Percentiles rank a stretch among this genome's conserved stretches.
phyloP scores from a whole-genome alignment of 2,888 invertebrate genomes.

The Hydrotaea diabolus region DNA sequence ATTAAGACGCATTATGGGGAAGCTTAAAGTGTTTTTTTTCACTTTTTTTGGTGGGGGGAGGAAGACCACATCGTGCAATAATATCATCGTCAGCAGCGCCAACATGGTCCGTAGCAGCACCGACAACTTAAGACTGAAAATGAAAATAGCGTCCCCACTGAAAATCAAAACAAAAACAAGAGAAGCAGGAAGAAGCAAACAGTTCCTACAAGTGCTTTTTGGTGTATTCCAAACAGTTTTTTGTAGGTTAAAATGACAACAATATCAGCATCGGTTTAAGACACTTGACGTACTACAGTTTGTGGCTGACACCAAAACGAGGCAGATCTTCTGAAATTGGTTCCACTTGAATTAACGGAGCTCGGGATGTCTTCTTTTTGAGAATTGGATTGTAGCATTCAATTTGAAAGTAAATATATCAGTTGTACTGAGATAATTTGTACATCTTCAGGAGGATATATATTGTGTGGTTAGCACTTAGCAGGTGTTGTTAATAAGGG shows the following conservation, averaged over 20 bases:
- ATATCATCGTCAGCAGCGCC: constrained; percentile 7
- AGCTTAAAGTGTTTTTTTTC: constrained; percentile 63
- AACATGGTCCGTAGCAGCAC: constrained; percentile 13
- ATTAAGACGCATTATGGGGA: constrained; percentile 68
- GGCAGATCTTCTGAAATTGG: background rate
- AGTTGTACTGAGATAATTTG: too few relatives aligned
- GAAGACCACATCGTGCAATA: constrained; percentile 46
- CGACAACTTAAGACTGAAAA: constrained; percentile 26
- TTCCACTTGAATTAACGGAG: background rate
- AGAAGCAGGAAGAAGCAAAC: background rate
- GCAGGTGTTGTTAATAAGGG: too few relatives aligned
- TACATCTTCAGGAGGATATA: too few relatives aligned
- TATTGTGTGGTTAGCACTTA: too few relatives aligned
- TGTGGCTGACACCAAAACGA: background rate
- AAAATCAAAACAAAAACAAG: constrained; percentile 35
- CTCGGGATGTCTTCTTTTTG: too few relatives aligned
- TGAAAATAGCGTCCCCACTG: constrained; percentile 40
- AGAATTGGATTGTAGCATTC: background rate
- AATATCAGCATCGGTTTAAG: constrained; percentile 24
- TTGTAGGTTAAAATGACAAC: constrained; percentile 10
- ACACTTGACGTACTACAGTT: constrained; percentile 3
- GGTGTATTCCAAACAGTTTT: background rate
- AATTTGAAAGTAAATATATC: too few relatives aligned
- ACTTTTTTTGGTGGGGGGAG: background rate
- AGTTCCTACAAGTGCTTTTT: constrained; percentile 41